Evolutionary conservation across 2,113 vertebrate species (phyloP).

Genomic region (Perognathus longimembris): DNA sequence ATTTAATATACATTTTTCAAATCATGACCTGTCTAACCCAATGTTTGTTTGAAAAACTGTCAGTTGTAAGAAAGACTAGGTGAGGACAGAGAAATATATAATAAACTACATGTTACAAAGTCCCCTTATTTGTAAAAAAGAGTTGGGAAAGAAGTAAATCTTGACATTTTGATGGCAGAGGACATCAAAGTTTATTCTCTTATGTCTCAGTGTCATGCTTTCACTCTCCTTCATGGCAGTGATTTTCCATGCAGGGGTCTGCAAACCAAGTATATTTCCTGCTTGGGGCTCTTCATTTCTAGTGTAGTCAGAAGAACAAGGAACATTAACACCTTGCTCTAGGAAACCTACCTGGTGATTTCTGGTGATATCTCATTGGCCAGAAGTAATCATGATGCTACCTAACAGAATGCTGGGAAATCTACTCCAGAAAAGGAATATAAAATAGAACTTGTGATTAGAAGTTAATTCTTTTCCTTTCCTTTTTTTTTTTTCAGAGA

Average conservation of each 20-base stretch:
- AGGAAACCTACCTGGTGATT: background rate
- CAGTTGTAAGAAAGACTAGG: background rate
- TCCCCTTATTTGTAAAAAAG: background rate
- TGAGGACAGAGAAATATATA: background rate
- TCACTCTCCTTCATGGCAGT: background rate
- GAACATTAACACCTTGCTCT: background rate
- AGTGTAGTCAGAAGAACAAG: background rate
- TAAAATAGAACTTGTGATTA: background rate
- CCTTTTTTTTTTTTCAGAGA: background rate
- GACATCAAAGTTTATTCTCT: background rate
- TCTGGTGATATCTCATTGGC: background rate
- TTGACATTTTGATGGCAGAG: background rate
- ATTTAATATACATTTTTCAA: conserved; percentile 18
- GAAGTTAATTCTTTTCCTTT: background rate
- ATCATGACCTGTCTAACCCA: background rate
- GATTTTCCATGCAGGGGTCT: background rate
- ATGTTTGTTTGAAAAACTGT: conserved; percentile 15
- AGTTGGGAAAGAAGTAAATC: background rate
- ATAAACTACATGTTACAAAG: background rate
- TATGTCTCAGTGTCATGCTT: background rate
- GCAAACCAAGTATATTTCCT: background rate
- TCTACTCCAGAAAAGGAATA: background rate
- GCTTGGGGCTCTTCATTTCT: background rate
- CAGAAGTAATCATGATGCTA: background rate
- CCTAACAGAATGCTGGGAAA: background rate